Evolutionary conservation across 2,888 invertebrate species (phyloP).

Genomic region (Diplolepis rosae): DNA sequence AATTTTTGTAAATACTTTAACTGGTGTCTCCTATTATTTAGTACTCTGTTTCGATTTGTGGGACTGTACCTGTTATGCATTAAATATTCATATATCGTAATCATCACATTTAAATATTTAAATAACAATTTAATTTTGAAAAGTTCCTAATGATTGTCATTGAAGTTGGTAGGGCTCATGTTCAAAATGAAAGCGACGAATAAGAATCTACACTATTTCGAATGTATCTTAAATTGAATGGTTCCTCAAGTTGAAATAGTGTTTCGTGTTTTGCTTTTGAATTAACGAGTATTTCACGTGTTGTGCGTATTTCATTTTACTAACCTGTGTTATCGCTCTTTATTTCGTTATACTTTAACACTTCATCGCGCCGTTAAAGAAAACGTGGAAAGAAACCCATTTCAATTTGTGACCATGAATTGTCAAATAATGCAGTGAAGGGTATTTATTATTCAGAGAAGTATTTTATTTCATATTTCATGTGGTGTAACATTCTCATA

Average conservation of each 20-base stretch:
- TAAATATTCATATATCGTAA: constrained; percentile 22
- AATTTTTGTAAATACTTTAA: constrained; percentile 50
- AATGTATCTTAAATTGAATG: constrained; percentile 1
- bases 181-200: background rate
- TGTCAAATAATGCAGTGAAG: constrained; percentile 18
- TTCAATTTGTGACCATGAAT: constrained; percentile 23
- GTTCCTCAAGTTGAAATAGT: constrained; percentile 40
- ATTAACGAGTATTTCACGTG: constrained; percentile 8
- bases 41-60: constrained; percentile 50
- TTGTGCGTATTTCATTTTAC: constrained; percentile 1
- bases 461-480: constrained; percentile 40
- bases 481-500: constrained; percentile 5
- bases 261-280: constrained; percentile 28
- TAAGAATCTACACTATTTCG: background rate
- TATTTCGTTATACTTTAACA: background rate
- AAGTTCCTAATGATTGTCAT: too few relatives aligned
- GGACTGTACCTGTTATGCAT: constrained; percentile 36
- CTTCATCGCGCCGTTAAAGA: background rate
- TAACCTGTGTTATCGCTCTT: constrained; percentile 6
- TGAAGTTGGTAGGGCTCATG: background rate
- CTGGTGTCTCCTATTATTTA: constrained; percentile 53
- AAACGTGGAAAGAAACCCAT: constrained; percentile 15
- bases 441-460: constrained; percentile 48
- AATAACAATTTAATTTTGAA: too few relatives aligned
- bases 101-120: background rate